phyloP scores from a whole-genome alignment of 92 coral and sea anemone genomes.

The Chrysogorgia sp. region DNA sequence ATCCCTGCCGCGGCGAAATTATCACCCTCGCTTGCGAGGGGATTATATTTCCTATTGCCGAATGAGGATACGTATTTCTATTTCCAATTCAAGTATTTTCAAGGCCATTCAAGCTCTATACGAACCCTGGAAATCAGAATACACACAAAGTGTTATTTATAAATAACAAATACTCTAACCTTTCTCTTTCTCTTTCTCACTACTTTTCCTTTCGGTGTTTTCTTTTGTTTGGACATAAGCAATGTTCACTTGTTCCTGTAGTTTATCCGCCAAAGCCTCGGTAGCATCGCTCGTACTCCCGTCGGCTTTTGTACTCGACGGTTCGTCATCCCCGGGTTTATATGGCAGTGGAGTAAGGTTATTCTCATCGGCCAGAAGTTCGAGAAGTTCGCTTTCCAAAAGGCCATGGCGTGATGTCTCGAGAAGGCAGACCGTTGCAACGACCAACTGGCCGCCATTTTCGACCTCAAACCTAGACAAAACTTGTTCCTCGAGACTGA shows the following conservation, averaged over 20 bases:
- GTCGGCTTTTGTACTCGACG: constrained; percentile 56
- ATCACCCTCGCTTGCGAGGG: no score
- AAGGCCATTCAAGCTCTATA: no score
- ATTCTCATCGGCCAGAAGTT: constrained; percentile 89
- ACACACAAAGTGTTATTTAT: no score
- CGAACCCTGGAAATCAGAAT: no score
- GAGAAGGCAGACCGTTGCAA: constrained; percentile 90
- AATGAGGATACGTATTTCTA: no score
- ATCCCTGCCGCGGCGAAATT: no score
- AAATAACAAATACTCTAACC: constrained; percentile 52
- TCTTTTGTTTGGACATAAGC: constrained; percentile 76
- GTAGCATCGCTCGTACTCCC: constrained; percentile 31
- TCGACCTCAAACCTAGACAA: constrained; percentile 90
- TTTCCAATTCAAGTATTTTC: no score
- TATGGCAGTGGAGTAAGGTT: constrained; percentile 79
- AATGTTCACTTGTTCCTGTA: constrained; percentile 91
- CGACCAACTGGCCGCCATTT: constrained; percentile 92
- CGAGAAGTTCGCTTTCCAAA: constrained; percentile 88
- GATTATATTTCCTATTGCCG: no score
- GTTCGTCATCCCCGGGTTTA: constrained; percentile 76
- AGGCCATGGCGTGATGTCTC: constrained; percentile 99
- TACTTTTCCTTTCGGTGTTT: no score
- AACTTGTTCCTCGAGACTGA: constrained; percentile 96
- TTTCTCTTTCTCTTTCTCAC: constrained; percentile 21
- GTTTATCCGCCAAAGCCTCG: constrained; percentile 75